Evolutionary conservation across 2,888 invertebrate genomes (phyloP).

Genomic region (Incurvaria masculella): DNA sequence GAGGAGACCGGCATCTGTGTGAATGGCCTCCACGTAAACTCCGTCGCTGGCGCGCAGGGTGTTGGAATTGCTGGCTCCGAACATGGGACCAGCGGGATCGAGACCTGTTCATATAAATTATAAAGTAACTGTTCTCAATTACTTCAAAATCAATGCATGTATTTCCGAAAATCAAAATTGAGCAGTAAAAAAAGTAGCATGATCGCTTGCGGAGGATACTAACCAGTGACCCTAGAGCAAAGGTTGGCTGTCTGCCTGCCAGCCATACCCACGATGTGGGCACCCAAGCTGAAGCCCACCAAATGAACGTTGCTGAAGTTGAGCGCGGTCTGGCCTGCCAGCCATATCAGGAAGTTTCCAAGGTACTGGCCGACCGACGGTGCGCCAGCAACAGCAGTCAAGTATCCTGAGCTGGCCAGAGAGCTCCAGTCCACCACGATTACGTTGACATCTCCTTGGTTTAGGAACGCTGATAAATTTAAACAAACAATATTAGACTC

Average conservation of each 20-base stretch:
- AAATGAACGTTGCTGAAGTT: slow-evolving; percentile 40
- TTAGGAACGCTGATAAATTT: slow-evolving; percentile 30
- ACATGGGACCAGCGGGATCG: slow-evolving; percentile 10
- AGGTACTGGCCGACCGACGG: slow-evolving; percentile 32
- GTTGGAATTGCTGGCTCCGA: slow-evolving; percentile 1
- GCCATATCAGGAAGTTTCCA: slow-evolving; percentile 39
- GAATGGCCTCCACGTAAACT: slow-evolving; percentile 24
- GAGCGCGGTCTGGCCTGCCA: slow-evolving; percentile 31
- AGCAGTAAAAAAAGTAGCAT: too few species aligned
- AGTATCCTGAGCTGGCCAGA: slow-evolving; percentile 25
- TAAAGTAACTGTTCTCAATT: too few species aligned
- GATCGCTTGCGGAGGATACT: slow-evolving; percentile 2
- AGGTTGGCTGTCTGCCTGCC: slow-evolving; percentile 26
- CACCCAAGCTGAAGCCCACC: slow-evolving; percentile 46
- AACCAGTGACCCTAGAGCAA: slow-evolving; percentile 31
- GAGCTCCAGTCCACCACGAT: slow-evolving; percentile 41
- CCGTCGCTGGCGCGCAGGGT: slow-evolving; percentile 19
- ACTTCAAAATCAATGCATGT: neutral
- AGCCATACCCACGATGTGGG: slow-evolving; percentile 39
- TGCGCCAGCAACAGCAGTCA: slow-evolving; percentile 29
- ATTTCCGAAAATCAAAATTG: neutral
- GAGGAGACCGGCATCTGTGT: slow-evolving; percentile 22
- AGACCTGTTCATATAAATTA: slow-evolving; percentile 10
- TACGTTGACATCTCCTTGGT: slow-evolving; percentile 31
- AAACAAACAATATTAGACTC: too few species aligned